phyloP scores from a whole-genome alignment of 2,113 vertebrate genomes.

The Scopus umbretta region DNA sequence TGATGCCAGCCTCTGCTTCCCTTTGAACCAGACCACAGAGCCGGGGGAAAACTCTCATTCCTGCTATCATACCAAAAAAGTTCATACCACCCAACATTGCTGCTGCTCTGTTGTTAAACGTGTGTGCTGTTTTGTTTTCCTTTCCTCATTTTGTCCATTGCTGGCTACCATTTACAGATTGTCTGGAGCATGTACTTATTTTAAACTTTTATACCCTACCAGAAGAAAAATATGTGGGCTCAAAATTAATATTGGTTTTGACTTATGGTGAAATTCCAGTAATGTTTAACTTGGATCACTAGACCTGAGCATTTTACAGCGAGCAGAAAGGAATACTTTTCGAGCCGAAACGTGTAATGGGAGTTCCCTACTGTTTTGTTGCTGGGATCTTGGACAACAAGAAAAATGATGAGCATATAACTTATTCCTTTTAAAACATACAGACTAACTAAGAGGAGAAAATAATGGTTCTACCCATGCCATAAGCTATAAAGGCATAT shows the following conservation, averaged over 20 bases:
- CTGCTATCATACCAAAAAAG: constrained; percentile 14
- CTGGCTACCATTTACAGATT: constrained; percentile 52
- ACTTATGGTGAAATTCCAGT: constrained; percentile 80
- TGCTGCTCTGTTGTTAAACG: constrained; percentile 31
- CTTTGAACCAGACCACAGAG: constrained; percentile 57
- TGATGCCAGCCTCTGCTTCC: constrained; percentile 30
- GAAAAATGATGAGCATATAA: constrained; percentile 62
- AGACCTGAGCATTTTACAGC: constrained; percentile 47
- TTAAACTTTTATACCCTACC: constrained; percentile 71
- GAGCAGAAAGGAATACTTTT: constrained; percentile 68
- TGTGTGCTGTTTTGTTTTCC: constrained; percentile 36
- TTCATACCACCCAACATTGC: constrained; percentile 48
- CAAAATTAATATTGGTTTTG: constrained; percentile 80
- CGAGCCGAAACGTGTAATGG: constrained; percentile 60
- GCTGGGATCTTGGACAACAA: constrained; percentile 63
- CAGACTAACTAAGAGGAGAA: not conserved
- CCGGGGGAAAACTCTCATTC: constrained; percentile 11
- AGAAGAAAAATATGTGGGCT: constrained; percentile 74
- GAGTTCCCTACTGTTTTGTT: constrained; percentile 76
- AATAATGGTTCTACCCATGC: not conserved
- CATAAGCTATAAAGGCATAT: not conserved
- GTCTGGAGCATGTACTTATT: constrained; percentile 53
- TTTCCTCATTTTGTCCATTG: constrained; percentile 17
- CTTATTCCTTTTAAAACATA: constrained; percentile 24
- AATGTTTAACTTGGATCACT: constrained; percentile 80